Conservation (phyloP, 2,797 vertebrate genomes). For the Falco berigora region DNA sequence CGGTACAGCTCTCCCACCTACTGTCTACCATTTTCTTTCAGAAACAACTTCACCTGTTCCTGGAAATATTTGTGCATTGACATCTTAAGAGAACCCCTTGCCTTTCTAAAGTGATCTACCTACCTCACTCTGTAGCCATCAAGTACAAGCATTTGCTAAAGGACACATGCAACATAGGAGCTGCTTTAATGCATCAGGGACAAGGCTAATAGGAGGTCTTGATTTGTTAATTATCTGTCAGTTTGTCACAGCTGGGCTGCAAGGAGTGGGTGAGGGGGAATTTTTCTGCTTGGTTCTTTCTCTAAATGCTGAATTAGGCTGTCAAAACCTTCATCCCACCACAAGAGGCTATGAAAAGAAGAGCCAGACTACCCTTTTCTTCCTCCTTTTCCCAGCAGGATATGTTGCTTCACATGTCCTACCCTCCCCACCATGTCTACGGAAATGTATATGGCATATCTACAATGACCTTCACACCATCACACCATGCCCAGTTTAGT, state of each 20-base stretch:
- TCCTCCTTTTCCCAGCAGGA: conserved; percentile 37
- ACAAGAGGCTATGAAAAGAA: neutral
- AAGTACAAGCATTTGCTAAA: conserved; percentile 41
- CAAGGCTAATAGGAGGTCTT: conserved; percentile 60
- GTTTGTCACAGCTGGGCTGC: conserved; percentile 66
- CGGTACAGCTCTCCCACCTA: neutral
- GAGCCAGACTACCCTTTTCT: conserved; percentile 50
- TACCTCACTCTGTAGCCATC: neutral
- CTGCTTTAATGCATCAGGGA: conserved; percentile 55
- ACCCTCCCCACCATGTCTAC: conserved; percentile 1
- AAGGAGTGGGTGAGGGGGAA: conserved; percentile 16
- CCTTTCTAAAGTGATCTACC: neutral
- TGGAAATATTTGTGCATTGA: neutral
- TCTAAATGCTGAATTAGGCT: conserved; percentile 62
- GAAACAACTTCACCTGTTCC: neutral
- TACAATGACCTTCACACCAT: conserved; percentile 62
- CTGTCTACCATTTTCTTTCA: neutral
- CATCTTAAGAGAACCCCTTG: neutral
- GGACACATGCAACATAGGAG: conserved; percentile 54
- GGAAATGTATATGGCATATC: conserved; percentile 29
- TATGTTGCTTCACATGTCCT: neutral
- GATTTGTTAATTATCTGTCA: conserved; percentile 71
- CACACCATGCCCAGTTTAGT: neutral
- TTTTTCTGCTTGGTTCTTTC: conserved; percentile 35
- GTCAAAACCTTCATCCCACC: conserved; percentile 52